These are phyloP conservation scores for Brachionus koreanus DNA, from an alignment of 1,140 invertebrate genomes.

Conservation along the genomic window DNA sequence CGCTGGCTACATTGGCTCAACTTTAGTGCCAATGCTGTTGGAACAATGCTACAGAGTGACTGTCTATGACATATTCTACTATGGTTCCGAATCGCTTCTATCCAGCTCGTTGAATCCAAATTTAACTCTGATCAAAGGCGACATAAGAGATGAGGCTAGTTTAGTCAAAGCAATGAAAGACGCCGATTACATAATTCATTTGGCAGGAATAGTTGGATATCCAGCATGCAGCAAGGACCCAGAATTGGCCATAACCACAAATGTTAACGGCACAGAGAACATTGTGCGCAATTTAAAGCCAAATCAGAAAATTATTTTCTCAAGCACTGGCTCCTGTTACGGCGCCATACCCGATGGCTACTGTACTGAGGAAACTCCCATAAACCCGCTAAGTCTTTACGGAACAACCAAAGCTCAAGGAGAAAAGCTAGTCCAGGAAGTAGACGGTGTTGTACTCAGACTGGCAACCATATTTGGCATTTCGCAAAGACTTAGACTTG, in stretches of 20 bases:
- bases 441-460: slow-evolving; percentile 47
- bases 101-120: slow-evolving; percentile 32
- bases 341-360: slow-evolving; percentile 47
- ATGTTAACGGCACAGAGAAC: slow-evolving; percentile 47
- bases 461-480: slow-evolving; percentile 51
- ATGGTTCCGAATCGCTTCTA: slow-evolving; percentile 48
- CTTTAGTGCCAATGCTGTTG: slow-evolving; percentile 48
- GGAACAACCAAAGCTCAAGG: slow-evolving; percentile 48
- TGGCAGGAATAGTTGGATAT: slow-evolving; percentile 51
- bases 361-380: slow-evolving; percentile 48
- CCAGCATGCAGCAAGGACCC: slow-evolving; percentile 50
- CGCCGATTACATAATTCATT: slow-evolving; percentile 48
- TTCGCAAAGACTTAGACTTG: slow-evolving; percentile 49
- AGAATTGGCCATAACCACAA: slow-evolving; percentile 46
- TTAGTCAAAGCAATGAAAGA: slow-evolving; percentile 45
- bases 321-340: slow-evolving; percentile 50
- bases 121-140: slow-evolving; percentile 48
- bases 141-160: slow-evolving; percentile 46
- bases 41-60: slow-evolving; percentile 48
- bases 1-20: slow-evolving; percentile 51
- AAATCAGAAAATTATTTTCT: slow-evolving; percentile 49
- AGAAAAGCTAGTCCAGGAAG: slow-evolving; percentile 46
- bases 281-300: slow-evolving; percentile 46
- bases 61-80: slow-evolving; percentile 49
- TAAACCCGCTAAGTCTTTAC: slow-evolving; percentile 49